phyloP scores from a whole-genome alignment of 1,140 invertebrate species.

The Bombus confusus region DNA sequence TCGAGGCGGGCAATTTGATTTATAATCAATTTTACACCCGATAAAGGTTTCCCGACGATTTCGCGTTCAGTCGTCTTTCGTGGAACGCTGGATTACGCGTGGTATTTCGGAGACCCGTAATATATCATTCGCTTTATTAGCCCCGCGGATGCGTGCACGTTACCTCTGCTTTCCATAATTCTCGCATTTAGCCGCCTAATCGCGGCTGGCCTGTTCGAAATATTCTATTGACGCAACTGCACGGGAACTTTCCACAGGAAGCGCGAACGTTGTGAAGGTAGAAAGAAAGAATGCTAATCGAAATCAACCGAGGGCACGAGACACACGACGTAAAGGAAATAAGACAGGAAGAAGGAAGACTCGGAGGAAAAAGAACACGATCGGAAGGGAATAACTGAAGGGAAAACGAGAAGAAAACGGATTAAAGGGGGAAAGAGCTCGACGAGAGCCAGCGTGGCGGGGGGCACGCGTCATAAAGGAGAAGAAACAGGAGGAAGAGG shows the following conservation, averaged over 20 bases:
- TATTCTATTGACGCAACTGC: conserved; percentile 55
- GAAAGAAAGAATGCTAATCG: not conserved
- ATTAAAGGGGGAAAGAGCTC: too few species aligned
- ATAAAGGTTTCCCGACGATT: conserved; percentile 40
- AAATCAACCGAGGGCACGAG: not conserved
- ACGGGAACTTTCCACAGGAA: conserved; percentile 68
- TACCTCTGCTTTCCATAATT: conserved; percentile 74
- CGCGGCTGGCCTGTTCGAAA: conserved; percentile 59
- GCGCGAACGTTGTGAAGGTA: not conserved
- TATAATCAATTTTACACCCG: conserved; percentile 43
- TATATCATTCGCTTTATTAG: conserved; percentile 55
- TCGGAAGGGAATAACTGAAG: too few species aligned
- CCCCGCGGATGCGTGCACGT: conserved; percentile 33
- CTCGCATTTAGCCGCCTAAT: conserved; percentile 72
- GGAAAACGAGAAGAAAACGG: too few species aligned
- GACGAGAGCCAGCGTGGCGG: not conserved
- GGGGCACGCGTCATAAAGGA: not conserved
- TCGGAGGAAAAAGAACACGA: too few species aligned
- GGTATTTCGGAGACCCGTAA: conserved; percentile 32
- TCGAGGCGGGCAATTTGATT: conserved; percentile 16
- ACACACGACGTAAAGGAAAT: not conserved
- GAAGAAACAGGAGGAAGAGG: too few species aligned
- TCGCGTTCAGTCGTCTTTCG: conserved; percentile 17
- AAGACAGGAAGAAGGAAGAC: not conserved
- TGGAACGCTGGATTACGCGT: conserved; percentile 24